A percentile compares a stretch with the other conserved stretches of the same genome.
These are phyloP conservation scores for Lateolabrax maculatus DNA, from an alignment of 2,797 vertebrate species.

Conservation along the genomic window DNA sequence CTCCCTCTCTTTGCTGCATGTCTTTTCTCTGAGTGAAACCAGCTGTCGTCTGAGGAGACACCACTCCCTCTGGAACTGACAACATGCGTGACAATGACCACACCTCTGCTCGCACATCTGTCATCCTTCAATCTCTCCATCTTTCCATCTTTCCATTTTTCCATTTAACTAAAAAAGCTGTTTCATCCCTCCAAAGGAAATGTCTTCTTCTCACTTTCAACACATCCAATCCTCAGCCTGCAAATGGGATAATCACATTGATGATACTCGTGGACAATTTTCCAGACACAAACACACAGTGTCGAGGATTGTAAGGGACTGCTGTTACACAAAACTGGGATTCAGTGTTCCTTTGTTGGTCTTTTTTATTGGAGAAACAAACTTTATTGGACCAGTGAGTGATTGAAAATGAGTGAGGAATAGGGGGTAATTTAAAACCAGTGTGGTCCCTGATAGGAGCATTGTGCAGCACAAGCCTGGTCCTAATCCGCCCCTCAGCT, in stretches of 20 bases:
- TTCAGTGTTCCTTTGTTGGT: conserved; percentile 68
- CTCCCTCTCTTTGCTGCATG: conserved; percentile 55
- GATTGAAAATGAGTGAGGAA: conserved; percentile 77
- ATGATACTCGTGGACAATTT: conserved; percentile 38
- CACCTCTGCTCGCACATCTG: conserved; percentile 78
- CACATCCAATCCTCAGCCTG: neutral
- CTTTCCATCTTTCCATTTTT: conserved; percentile 50
- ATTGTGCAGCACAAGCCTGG: conserved; percentile 74
- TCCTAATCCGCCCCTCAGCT: conserved; percentile 83
- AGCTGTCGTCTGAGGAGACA: conserved; percentile 78
- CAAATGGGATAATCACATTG: conserved; percentile 32
- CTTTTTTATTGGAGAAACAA: conserved; percentile 72
- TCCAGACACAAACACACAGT: conserved; percentile 50
- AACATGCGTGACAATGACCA: conserved; percentile 78
- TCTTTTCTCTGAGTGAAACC: conserved; percentile 81
- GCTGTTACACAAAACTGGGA: conserved; percentile 57
- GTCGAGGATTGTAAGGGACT: conserved; percentile 30
- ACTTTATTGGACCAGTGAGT: conserved; percentile 81
- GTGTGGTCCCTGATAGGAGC: conserved; percentile 81
- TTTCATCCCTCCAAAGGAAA: conserved; percentile 29
- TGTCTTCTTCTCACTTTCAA: conserved; percentile 37
- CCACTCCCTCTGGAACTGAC: conserved; percentile 75
- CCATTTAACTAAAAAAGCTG: conserved; percentile 4
- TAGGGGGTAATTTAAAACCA: conserved; percentile 81
- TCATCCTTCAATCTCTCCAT: conserved; percentile 73